Evolutionary conservation across 2,797 vertebrate species (phyloP).

Genomic region (Ptychobarbus kaznakovi): DNA sequence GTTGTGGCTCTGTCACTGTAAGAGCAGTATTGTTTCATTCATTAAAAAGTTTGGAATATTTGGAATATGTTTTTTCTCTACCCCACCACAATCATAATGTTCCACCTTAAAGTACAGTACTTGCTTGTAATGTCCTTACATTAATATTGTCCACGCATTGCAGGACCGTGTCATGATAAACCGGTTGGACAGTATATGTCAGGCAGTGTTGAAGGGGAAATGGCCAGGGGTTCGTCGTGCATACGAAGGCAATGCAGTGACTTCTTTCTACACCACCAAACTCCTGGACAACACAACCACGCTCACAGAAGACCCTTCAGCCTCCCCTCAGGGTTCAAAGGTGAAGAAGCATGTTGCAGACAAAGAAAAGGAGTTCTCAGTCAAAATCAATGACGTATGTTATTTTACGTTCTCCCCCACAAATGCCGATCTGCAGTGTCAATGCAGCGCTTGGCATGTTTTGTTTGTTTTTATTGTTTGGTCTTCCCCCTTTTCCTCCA

Average conservation of each 20-base stretch:
- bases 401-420: slow-evolving; percentile 87
- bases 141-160: slow-evolving; percentile 30
- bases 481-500: slow-evolving; percentile 27
- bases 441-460: slow-evolving; percentile 84
- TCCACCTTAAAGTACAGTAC: background rate
- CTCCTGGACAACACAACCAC: slow-evolving; percentile 88
- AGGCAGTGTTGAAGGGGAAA: slow-evolving; percentile 96
- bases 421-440: slow-evolving; percentile 52
- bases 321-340: slow-evolving; percentile 97
- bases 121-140: background rate
- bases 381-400: slow-evolving; percentile 99
- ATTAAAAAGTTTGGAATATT: background rate
- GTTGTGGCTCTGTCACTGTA: background rate
- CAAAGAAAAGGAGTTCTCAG: slow-evolving; percentile 99
- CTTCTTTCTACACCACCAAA: slow-evolving; percentile 98
- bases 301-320: slow-evolving; percentile 89
- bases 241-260: slow-evolving; percentile 90
- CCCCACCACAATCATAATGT: background rate
- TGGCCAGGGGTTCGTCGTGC: slow-evolving; percentile 90
- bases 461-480: slow-evolving; percentile 50
- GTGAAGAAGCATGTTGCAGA: slow-evolving; percentile 99
- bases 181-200: slow-evolving; percentile 97
- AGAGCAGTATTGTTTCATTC: background rate
- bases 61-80: background rate
- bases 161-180: slow-evolving; percentile 99